Base-by-base conservation (phyloP, 2,113 vertebrate genomes). In the Pardalotus punctatus region DNA sequence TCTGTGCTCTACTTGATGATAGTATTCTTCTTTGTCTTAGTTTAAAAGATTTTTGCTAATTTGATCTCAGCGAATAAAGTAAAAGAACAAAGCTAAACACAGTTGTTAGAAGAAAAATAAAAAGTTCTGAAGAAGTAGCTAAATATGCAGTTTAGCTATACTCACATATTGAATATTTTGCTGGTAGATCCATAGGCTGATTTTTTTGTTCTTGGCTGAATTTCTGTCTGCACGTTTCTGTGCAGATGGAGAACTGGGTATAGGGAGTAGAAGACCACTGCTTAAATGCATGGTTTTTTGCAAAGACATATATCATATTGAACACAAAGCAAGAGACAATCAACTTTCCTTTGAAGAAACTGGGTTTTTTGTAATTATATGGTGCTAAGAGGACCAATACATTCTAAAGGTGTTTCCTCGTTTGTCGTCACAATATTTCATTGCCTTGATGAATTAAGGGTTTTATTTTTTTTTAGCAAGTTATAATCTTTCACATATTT, bases 251-350 rank as follows among this genome's bases (percentile, higher is more conserved):
- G 22, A 81, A 58, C 5, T 27, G 29, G 28, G 3, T 33, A n/a
- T 5, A 53, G 11, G 58, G 1, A 62, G 8, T 25, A 62, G 22
- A 80, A 72, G 6, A 2, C 1, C 58, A 57, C 1, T 1, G 5
- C 8, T 70, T 73, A 51, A 51, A 28, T n/a, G 6, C 12, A 2
- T 21, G 36, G 48, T 56, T 47, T 40, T 71, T 88, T 73, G 22
- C 10, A 40, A 47, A 69, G 8, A 2, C 38, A 5, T 33, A 14
- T 53, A 40, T 10, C 4, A 31, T 20, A 22, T 7, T 72, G 8
- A 54, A 28, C 21, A 65, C 18, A 45, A 84, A 57, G 3, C 2
- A 9, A 9, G 23, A 70, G 14, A n/a, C 51, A 69, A 69, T 36
- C 12, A 48, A 0, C 6, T 57, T 54, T 65, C 24, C 12, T 84